Percentiles rank a stretch among this genome's conserved stretches.
Conservation (phyloP, 2,797 vertebrate genomes). For the Arctocebus calabarensis region DNA sequence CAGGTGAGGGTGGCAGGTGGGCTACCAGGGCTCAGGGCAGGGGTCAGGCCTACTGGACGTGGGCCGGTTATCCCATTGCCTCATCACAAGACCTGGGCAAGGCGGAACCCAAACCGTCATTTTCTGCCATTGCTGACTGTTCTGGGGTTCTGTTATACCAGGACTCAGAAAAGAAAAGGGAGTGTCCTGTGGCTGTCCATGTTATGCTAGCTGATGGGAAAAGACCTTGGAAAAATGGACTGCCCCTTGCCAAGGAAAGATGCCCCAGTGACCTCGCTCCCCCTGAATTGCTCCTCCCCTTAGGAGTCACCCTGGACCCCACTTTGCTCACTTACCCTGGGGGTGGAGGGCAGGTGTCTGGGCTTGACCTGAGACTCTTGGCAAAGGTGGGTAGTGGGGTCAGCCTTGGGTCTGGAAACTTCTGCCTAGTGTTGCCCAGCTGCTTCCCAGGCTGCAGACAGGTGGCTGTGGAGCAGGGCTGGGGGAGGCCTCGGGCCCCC, state of each 20-base stretch:
- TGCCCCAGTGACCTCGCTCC: accelerated
- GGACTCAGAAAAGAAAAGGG: background rate
- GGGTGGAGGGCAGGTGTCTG: background rate
- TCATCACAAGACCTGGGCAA: background rate
- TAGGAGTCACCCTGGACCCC: accelerated
- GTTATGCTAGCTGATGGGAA: background rate
- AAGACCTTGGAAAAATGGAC: too few species aligned
- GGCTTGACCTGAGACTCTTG: background rate
- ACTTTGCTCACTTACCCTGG: background rate
- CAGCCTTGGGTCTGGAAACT: background rate
- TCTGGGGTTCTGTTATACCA: background rate
- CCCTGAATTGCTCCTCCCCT: background rate
- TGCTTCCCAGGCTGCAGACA: conserved; percentile 83
- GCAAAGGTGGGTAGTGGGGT: background rate
- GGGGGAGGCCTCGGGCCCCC: conserved; percentile 44
- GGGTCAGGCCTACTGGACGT: background rate
- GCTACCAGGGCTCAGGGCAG: background rate
- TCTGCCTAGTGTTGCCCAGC: background rate
- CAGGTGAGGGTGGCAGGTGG: background rate
- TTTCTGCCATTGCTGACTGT: background rate
- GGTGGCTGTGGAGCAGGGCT: conserved; percentile 29
- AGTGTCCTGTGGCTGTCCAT: background rate
- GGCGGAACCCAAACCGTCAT: background rate
- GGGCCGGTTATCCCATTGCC: accelerated
- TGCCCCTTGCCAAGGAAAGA: background rate